Conservation (phyloP, 2,113 vertebrate genomes). For the Chaetodon trifascialis region DNA sequence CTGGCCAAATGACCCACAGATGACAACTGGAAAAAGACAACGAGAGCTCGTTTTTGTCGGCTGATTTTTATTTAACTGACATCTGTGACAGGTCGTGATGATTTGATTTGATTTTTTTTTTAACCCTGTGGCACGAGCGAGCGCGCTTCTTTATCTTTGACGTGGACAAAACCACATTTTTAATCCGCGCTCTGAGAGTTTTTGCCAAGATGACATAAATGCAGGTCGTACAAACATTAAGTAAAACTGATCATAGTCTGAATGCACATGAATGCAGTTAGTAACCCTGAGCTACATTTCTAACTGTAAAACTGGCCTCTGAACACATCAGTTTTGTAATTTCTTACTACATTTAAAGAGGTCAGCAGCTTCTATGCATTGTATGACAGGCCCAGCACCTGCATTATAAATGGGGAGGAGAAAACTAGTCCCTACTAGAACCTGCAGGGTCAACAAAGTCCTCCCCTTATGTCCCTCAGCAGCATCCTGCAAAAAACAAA, state of each 20-base stretch:
- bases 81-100: constrained; percentile 26
- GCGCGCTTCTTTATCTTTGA: background rate
- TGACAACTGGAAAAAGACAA: constrained; percentile 36
- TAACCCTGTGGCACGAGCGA: constrained; percentile 29
- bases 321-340: background rate
- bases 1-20: constrained; percentile 12
- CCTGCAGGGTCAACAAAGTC: constrained; percentile 1
- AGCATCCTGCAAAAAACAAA: background rate
- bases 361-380: background rate
- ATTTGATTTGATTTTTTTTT: background rate
- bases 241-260: background rate
- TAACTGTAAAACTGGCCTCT: background rate
- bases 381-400: background rate
- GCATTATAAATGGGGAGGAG: background rate
- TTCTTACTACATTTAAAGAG: background rate
- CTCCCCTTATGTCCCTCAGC: background rate
- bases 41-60: background rate
- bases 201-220: background rate
- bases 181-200: background rate
- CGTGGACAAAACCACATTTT: constrained; percentile 12
- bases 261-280: background rate
- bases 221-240: background rate
- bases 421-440: background rate
- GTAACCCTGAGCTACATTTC: background rate
- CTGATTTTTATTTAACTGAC: constrained; percentile 45